Base-by-base conservation (phyloP, 2,888 invertebrate genomes). In the Ophraella communa region DNA sequence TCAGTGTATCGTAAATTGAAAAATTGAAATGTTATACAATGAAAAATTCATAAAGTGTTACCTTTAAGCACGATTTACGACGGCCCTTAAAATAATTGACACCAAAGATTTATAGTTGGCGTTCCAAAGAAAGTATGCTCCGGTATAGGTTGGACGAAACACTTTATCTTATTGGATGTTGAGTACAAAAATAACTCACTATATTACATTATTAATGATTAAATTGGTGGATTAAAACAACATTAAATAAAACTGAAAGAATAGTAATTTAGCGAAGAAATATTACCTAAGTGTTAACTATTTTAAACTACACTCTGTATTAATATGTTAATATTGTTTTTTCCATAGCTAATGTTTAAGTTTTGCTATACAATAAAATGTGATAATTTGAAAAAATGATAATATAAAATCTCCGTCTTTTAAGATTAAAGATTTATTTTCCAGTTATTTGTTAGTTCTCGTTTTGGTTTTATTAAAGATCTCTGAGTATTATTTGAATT, bases 31-130 rank as follows among this genome's bases (percentile, higher is more conserved):
- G 72, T 67, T 64, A 70, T 68, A 70, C 71, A 74, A 79, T 80
- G 79, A 77, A 79, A 80, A 79, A 80, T 80, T 80, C 79, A 80
- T 80, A 78, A 74, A 74, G 73, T 73, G 78, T 78, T 78, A 78
- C 76, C 76, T 77, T 77, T 72, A 74, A 73, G 69, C 68, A 71
- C 76, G 74, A 79, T 79, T 79, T 79, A 79, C 78, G 66, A 75
- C 74, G 67, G 71, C 76, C 75, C 77, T 77, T 75, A 74, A 76
- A 77, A 77, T 79, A 79, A 78, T 78, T 78, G 78, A 79, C 78
- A 76, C 71, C 64, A 69, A 69, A 74, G 75, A 75, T 73, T 74
- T 75, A 76, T 69, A 65, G 67, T 64, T 33, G 27, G n/a, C 14
- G 39, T 27, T 64, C n/a, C 21, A 47, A 14, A 27, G 39, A 7